A percentile compares a stretch with the other conserved stretches of the same genome.
Conservation (phyloP, 2,888 invertebrate genomes). For the Aleiodes alternator region DNA sequence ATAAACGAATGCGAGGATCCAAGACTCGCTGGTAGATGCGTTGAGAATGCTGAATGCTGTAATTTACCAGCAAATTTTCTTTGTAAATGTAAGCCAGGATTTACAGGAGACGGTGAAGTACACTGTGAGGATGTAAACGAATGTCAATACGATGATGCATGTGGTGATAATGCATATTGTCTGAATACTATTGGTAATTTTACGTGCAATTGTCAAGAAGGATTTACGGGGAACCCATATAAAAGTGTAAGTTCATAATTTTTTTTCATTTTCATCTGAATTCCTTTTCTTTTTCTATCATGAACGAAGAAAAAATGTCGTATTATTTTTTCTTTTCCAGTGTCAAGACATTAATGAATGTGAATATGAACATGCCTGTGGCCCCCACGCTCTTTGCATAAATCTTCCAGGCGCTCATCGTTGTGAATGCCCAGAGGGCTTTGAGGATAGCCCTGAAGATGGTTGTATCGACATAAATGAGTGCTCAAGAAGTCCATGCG, state of each 20-base stretch:
- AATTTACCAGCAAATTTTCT: slow-evolving; percentile 95
- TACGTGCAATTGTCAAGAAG: slow-evolving; percentile 89
- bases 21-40: slow-evolving; percentile 88
- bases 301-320: not conserved
- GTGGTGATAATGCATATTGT: slow-evolving; percentile 89
- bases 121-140: slow-evolving; percentile 93
- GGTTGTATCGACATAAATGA: slow-evolving; percentile 87
- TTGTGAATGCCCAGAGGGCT: slow-evolving; percentile 90
- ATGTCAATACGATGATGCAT: slow-evolving; percentile 87
- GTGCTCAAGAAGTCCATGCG: slow-evolving; percentile 86
- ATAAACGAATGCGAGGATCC: slow-evolving; percentile 97
- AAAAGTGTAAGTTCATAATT: slow-evolving; percentile 77
- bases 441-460: slow-evolving; percentile 86
- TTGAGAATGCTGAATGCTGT: slow-evolving; percentile 94
- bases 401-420: slow-evolving; percentile 88
- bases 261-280: not conserved
- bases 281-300: not conserved
- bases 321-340: slow-evolving; percentile 71
- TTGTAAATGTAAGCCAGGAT: slow-evolving; percentile 94
- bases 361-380: slow-evolving; percentile 83
- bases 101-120: slow-evolving; percentile 92
- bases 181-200: slow-evolving; percentile 91
- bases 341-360: slow-evolving; percentile 93
- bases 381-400: slow-evolving; percentile 86
- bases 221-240: slow-evolving; percentile 90